Evolutionary conservation across 1,140 invertebrate species (phyloP), one percentile per base, ranked within the genome.

Genomic region (Drosophila ercepeae): DNA sequence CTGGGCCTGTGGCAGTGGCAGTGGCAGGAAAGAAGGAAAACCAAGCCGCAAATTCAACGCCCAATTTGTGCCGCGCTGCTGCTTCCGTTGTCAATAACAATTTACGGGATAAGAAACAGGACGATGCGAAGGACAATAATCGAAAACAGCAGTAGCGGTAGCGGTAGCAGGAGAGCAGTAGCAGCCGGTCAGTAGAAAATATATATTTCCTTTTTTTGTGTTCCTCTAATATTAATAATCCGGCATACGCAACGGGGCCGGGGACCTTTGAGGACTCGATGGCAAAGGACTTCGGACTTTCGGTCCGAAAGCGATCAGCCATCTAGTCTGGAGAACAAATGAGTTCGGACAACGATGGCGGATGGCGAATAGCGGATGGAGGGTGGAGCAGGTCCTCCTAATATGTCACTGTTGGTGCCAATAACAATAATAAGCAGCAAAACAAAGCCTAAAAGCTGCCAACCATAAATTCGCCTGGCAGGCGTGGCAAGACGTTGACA

Each of bases 391-490:
- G 34, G 59, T 13, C 46, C 76, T 88, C 68, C 77, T 86, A 86
- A 86, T 86, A 88, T 86, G 82, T 86, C 82, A 86, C 82, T 86
- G 82, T 86, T 86, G 82, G 82, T 86, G 82, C 82, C 82, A 86
- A 86, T 86, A 86, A 86, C 82, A 86, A 86, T 86, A 86, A 86
- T 86, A 86, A 86, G 82, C 82, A 82, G 82, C 82, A 86, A 86
- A 86, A 86, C 82, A 86, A 86, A 86, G 82, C 82, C 82, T 86
- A 88, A 88, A 86, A 86, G 82, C 82, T 86, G 82, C 54, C 82
- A 82, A 79, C 77, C 82, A 86, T 86, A 86, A 86, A 86, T 86
- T 88, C 74, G 77, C 59, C 51, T 76, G 34, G 6, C 23, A 19
- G 48, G 49, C 34, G 53, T 48, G 13, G 53, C 78, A 86, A 86